Conservation (phyloP, 2,113 vertebrate species). For the Pomatorhinus ruficollis region DNA sequence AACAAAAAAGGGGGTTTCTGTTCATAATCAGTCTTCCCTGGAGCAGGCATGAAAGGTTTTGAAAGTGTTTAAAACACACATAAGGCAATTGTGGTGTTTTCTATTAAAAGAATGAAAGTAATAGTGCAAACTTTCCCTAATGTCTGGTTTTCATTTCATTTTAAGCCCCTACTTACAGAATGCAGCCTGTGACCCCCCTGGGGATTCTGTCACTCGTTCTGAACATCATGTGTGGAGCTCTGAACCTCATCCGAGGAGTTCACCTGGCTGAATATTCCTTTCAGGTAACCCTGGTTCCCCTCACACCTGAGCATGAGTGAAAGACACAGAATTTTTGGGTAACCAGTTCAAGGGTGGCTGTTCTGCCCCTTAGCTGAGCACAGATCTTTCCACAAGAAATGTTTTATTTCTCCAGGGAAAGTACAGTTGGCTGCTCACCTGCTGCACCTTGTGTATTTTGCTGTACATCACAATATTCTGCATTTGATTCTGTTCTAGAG, state of each 20-base stretch:
- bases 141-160: neutral
- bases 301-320: neutral
- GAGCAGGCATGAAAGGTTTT: neutral
- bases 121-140: neutral
- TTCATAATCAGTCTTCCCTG: neutral
- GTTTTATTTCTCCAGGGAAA: neutral
- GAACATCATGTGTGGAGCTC: constrained; percentile 94
- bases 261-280: constrained; percentile 91
- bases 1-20: accelerated
- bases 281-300: constrained; percentile 76
- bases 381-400: neutral
- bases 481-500: neutral
- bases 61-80: neutral
- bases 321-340: neutral
- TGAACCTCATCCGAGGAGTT: constrained; percentile 92
- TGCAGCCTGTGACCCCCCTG: constrained; percentile 85
- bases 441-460: neutral
- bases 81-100: neutral
- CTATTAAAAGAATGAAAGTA: neutral
- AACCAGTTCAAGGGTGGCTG: neutral
- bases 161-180: constrained; percentile 80
- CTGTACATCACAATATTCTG: neutral
- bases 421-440: neutral
- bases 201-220: constrained; percentile 92
- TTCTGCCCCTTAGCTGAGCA: neutral